Evolutionary conservation across 1,140 invertebrate species (phyloP).

Genomic region (Scaptomyza pallida): DNA sequence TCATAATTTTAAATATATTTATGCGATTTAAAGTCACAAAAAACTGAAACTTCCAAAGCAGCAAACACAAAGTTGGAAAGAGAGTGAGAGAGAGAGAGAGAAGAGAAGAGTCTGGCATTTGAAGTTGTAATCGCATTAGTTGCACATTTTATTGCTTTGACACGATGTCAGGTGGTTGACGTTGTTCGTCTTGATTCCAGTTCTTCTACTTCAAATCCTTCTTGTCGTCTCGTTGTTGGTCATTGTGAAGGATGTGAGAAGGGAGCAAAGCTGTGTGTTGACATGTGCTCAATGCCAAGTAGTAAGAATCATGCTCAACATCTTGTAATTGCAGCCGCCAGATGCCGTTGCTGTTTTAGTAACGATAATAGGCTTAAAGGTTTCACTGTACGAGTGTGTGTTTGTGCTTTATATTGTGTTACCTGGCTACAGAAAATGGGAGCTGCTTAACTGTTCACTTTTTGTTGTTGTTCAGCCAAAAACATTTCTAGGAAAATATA

Average conservation of each 20-base stretch:
- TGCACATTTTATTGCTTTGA: conserved; percentile 75
- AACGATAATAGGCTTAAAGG: conserved; percentile 41
- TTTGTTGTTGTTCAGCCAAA: too few relatives aligned
- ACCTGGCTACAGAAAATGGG: too few relatives aligned
- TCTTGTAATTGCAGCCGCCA: conserved; percentile 59
- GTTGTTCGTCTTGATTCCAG: too few relatives aligned
- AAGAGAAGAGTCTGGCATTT: not conserved
- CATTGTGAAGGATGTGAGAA: conserved; percentile 13
- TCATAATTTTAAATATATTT: conserved; percentile 71
- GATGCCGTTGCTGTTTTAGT: conserved; percentile 36
- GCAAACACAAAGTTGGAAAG: too few relatives aligned
- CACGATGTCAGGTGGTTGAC: conserved; percentile 21
- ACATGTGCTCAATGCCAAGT: conserved; percentile 19
- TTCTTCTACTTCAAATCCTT: too few relatives aligned
- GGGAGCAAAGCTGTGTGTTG: conserved; percentile 7
- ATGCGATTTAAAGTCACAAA: conserved; percentile 4
- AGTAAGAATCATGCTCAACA: conserved; percentile 46
- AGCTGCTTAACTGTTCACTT: too few relatives aligned
- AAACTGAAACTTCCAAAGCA: not conserved
- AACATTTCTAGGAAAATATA: too few relatives aligned
- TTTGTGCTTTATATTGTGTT: too few relatives aligned
- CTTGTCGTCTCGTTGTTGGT: not conserved
- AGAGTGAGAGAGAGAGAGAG: not conserved
- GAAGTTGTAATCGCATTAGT: conserved; percentile 74
- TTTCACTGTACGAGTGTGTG: not conserved